Evolutionary conservation across 2,888 invertebrate genomes (phyloP).

Genomic region (Troglohyphantes excavatus): DNA sequence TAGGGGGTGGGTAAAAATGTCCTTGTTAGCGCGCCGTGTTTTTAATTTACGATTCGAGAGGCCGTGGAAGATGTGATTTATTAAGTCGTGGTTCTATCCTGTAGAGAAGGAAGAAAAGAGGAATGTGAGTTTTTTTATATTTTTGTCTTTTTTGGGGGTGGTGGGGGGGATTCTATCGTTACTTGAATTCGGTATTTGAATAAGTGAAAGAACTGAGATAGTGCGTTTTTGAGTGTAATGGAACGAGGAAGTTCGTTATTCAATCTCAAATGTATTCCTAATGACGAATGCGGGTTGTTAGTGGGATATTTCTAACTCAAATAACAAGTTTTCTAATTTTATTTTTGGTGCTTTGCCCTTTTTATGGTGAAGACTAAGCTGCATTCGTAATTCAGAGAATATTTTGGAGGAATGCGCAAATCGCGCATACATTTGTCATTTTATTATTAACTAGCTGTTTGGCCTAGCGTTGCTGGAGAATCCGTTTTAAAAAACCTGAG

Average conservation of each 20-base stretch:
- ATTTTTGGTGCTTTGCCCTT: no score
- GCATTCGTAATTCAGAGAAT: no score
- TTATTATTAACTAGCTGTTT: no score
- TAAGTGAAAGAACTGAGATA: background rate
- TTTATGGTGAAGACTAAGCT: no score
- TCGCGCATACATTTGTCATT: no score
- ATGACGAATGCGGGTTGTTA: background rate
- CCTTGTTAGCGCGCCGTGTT: constrained; percentile 60
- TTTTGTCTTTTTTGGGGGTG: background rate
- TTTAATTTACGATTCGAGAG: constrained; percentile 68
- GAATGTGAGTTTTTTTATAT: background rate
- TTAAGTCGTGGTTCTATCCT: constrained; percentile 40
- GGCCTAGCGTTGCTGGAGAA: no score
- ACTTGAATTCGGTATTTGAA: background rate
- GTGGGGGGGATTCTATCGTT: background rate
- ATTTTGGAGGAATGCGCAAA: no score
- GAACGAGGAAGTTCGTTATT: constrained; percentile 1
- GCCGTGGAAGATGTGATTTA: constrained; percentile 57
- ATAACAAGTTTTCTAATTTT: no score
- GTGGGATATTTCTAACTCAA: no score
- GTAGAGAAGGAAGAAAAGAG: constrained; percentile 4
- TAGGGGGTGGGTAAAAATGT: constrained; percentile 56
- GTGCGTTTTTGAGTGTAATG: background rate
- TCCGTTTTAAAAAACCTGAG: no score
- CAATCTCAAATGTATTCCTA: background rate